Evolutionary conservation across 2,888 invertebrate species (phyloP), one percentile per base, ranked within the genome.

Genomic region (Callyntrura sp.): DNA sequence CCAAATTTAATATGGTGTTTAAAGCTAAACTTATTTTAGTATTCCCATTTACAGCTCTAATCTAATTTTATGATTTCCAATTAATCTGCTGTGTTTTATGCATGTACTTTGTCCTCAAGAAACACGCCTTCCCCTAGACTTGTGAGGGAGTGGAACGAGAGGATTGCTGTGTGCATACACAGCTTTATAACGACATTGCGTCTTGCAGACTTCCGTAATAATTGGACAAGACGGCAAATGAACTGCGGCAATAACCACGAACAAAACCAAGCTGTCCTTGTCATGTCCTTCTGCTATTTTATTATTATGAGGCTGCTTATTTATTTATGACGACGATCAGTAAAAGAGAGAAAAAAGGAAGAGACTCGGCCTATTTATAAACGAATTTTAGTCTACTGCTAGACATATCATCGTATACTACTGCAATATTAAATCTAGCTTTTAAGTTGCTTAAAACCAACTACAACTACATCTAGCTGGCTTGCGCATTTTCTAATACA

Each of bases 11-110:
- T 88, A 82, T 83, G 84, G 84, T 78, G 79, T 89, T 89, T 89
- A 84, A 84, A 65, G 84, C 35, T 84, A 65, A 89, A 89, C 78
- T 84, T 89, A 84, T 89, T 89, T 79, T 78, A 84, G 73, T 73
- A 88, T 76, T 88, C 79, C 78, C 88, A 86, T 89, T 89, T 88
- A 86, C 86, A 90, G 73, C 62, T 86, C 89, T 90, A 91, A 91
- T 91, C 90, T 84, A 83, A 90, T 90, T 91, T 91, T 90, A 91
- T 87, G 86, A 87, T 90, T 90, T 79, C 87, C 85, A 90, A 91
- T 91, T 91, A 91, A 90, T 91, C 79, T 76, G 48, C 28, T 73
- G n/a, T 35, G 68, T 45, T 51, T 51, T 51, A 11, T n/a, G 11
- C 51, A 8, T 14, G 14, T 55, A 55, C 6, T 35, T 35, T 35